Base-by-base conservation (phyloP, 2,113 vertebrate genomes). In the Pan troglodytes region DNA sequence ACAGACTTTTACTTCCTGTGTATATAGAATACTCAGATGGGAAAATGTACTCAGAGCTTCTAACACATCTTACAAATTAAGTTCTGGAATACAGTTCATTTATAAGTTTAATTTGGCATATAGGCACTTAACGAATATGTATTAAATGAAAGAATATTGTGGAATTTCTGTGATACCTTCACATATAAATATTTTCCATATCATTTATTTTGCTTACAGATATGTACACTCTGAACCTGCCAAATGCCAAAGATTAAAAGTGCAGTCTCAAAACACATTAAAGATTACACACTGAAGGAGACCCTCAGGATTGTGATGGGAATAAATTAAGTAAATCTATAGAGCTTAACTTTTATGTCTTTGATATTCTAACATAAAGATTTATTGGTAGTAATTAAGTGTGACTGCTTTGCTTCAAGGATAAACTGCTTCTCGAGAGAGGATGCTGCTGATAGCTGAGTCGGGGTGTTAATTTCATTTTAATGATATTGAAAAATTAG, bases 401-500 rank as follows among this genome's bases (percentile, higher is more conserved):
- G 38, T 97, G 97, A 96, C 93, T 97, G 88, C 45, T 3, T 57
- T 81, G 85, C 76, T 92, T 78, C 50, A 88, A 88, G 92, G 84
- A 97, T 96, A 98, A 79, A 96, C n/a, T 87, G 30, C 64, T 40
- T 76, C 95, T 96, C 91, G 38, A 57, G 90, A 85, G 68, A 95
- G 52, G 64, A 88, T 86, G 82, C 96, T 93, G 20, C 64, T 81
- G 83, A 92, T 55, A 76, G 88, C 0, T 85, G n/a, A 93, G 50
- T 81, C 27, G 95, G 95, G 94, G 72, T 75, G 64, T 78, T 98
- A 97, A 98, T 98, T 98, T 97, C 20, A 96, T 97, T 98, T 98
- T 98, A 98, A 97, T 97, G 80, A 98, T 95, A 93, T 2, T 73
- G 97, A 97, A 97, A 97, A 97, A 94, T 12, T 27, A 87, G 97